Conservation (phyloP, 2,113 vertebrate species). For the Pao palembangensis region DNA sequence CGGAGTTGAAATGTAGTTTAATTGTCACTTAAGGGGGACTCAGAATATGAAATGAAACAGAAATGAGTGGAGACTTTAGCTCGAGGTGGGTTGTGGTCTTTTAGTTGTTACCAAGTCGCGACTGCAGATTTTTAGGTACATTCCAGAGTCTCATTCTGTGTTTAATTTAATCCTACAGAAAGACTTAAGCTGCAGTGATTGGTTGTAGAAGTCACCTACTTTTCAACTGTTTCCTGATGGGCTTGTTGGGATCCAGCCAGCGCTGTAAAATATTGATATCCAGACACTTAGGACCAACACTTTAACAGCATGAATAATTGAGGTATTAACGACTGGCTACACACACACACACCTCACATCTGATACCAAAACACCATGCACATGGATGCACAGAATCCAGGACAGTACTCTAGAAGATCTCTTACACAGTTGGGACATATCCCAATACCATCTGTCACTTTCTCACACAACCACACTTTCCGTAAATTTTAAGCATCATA, state of each 20-base stretch:
- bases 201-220: constrained; percentile 79
- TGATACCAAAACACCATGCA: constrained; percentile 14
- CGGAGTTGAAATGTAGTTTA: constrained; percentile 57
- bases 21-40: constrained; percentile 33
- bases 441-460: background rate
- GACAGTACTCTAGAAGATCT: background rate
- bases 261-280: constrained; percentile 82
- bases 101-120: constrained; percentile 8
- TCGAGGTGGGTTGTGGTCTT: constrained; percentile 19
- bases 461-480: background rate
- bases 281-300: constrained; percentile 62
- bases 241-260: constrained; percentile 98
- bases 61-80: background rate
- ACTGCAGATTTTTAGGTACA: background rate
- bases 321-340: constrained; percentile 53
- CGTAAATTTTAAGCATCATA: constrained; percentile 21
- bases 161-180: constrained; percentile 11
- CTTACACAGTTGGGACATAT: background rate
- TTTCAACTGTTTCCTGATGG: constrained; percentile 98
- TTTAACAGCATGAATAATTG: constrained; percentile 41
- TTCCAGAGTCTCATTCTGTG: background rate
- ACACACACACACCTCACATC: constrained; percentile 8
- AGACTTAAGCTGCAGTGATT: constrained; percentile 17
- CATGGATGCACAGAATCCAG: background rate
- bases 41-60: constrained; percentile 25